phyloP scores from a whole-genome alignment of 2,797 vertebrate species.

The Agapornis canus region DNA sequence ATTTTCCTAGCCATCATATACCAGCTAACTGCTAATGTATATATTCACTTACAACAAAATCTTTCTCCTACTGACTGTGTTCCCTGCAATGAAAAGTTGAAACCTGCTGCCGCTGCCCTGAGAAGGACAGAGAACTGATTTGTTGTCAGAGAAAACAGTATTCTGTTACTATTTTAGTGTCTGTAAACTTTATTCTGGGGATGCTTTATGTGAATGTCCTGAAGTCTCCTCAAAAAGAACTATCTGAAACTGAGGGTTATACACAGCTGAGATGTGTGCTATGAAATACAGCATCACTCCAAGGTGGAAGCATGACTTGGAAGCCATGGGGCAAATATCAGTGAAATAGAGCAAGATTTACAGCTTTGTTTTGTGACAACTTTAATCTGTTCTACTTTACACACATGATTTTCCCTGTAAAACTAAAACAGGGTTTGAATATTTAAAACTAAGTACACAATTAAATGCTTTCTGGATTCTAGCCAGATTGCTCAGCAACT shows the following conservation, averaged over 20 bases:
- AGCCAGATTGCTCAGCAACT: slow-evolving; percentile 19
- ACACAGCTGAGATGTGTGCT: neutral
- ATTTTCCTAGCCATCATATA: neutral
- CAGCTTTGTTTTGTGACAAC: neutral
- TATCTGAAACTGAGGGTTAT: neutral
- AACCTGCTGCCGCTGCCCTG: neutral
- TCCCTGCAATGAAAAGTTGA: neutral
- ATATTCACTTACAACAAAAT: neutral
- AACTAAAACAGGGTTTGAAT: neutral
- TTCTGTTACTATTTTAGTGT: neutral
- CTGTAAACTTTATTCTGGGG: neutral
- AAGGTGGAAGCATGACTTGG: neutral
- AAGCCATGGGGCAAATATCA: neutral
- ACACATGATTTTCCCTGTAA: neutral
- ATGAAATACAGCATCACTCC: neutral
- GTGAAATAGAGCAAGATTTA: neutral
- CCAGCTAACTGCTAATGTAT: neutral
- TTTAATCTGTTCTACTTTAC: neutral
- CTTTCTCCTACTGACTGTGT: neutral
- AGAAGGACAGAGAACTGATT: neutral
- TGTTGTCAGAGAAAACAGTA: neutral
- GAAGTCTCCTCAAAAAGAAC: accelerated
- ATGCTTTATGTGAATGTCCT: neutral
- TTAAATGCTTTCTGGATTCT: slow-evolving; percentile 22
- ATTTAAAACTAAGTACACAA: slow-evolving; percentile 20